These are phyloP conservation scores for Calypte anna DNA, from an alignment of 2,113 vertebrate species.

Conservation along the genomic window DNA sequence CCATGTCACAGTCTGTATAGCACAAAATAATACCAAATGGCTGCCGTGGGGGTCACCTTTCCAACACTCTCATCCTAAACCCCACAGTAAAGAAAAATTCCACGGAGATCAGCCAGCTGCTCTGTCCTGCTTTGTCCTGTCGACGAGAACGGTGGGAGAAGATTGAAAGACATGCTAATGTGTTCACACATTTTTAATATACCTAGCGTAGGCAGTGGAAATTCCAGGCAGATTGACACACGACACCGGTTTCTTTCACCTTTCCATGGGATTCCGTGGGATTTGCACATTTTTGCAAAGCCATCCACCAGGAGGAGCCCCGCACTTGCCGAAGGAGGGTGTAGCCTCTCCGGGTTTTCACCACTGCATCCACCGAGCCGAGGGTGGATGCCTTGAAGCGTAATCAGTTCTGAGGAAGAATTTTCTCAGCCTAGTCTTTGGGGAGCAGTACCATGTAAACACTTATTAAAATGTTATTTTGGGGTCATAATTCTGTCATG, in stretches of 20 bases:
- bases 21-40: not conserved
- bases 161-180: not conserved
- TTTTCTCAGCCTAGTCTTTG: slow-evolving; percentile 71
- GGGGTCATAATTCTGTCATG: slow-evolving; percentile 60
- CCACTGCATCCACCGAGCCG: not conserved
- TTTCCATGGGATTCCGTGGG: not conserved
- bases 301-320: slow-evolving; percentile 73
- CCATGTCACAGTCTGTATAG: not conserved
- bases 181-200: not conserved
- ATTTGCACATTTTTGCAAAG: not conserved
- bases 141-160: not conserved
- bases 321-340: not conserved
- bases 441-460: slow-evolving; percentile 74
- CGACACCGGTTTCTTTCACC: not conserved
- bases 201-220: not conserved
- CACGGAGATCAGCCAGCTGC: not conserved
- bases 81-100: not conserved
- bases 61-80: not conserved
- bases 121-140: not conserved
- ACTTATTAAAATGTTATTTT: slow-evolving; percentile 77
- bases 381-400: slow-evolving; percentile 58
- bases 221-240: not conserved
- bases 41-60: not conserved
- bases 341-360: not conserved
- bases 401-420: slow-evolving; percentile 73